phyloP scores from a whole-genome alignment of 2,113 vertebrate species.

The Drymodes brunneopygia region DNA sequence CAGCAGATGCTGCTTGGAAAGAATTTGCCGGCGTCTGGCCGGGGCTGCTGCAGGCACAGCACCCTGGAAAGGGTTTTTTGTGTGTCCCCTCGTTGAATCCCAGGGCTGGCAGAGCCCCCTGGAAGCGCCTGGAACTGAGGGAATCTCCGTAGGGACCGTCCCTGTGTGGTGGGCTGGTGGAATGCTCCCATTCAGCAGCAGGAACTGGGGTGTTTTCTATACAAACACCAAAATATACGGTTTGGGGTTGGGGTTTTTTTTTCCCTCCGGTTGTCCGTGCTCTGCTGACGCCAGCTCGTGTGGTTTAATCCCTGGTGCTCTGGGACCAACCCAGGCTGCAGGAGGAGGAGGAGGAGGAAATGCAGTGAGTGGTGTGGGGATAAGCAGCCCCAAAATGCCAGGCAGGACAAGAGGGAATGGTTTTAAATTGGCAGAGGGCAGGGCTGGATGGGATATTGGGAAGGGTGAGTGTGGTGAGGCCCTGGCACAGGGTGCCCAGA shows the following conservation, averaged over 20 bases:
- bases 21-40: conserved; percentile 81
- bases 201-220: background rate
- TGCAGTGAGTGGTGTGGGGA: background rate
- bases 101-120: background rate
- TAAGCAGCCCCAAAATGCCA: background rate
- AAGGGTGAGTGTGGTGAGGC: background rate
- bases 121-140: background rate
- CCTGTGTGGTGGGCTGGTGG: accelerated
- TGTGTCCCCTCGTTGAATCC: conserved; percentile 45
- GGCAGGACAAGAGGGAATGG: background rate
- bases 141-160: accelerated
- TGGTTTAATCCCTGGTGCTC: background rate
- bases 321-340: background rate
- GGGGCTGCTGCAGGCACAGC: conserved; percentile 61
- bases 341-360: background rate
- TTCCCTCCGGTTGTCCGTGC: accelerated
- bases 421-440: background rate
- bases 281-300: background rate
- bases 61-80: conserved; percentile 61
- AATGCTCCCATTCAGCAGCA: background rate
- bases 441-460: background rate
- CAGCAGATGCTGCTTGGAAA: conserved; percentile 90
- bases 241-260: background rate
- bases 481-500: background rate
- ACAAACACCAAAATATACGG: background rate